Base-by-base conservation (phyloP, 2,797 vertebrate species). In the Babyrousa celebensis region DNA sequence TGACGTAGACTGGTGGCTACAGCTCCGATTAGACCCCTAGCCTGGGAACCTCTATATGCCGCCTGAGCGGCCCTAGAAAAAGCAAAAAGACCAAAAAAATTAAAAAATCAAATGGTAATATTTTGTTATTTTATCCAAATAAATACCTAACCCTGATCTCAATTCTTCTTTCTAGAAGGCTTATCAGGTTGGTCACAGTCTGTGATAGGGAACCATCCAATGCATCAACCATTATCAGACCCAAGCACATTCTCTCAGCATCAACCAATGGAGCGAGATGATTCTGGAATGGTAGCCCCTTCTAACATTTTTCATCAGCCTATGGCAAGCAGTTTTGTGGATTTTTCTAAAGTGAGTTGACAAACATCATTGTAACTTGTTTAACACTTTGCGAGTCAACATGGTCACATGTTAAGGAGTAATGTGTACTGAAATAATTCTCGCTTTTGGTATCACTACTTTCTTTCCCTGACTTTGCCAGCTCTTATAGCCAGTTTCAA, bases 131-230 rank as follows among this genome's bases (percentile, higher is more conserved):
- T 97, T 94, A 93, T 54, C 67, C 68, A 96, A 95, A 93, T 82
- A 95, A 96, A 93, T 90, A 95, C n/a, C 71, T 96, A 97, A 92
- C 40, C 65, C 54, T 83, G 11, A 97, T 97, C 78, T 96, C 71
- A 83, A 83, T 96, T 98, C 52, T 97, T 86, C 83, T 98, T 98
- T 98, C 92, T 98, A 99, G 99, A 99, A 98, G 99, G 99, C 12
- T 99, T 99, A 99, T 99, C 99, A 2, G 99, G 99, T 98, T 99
- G 99, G 99, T 99, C 99, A 65, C 99, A 99, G 98, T 99, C 99
- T 60, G 98, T 99, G 98, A 99, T 99, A 98, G 99, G 99, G 98
- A 99, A 99, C 97, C 99, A 99, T 96, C 99, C 99, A 91, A 99
- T 99, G 98, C 99, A 99, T 98, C 99, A 99, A 95, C 99, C 99